These are phyloP conservation scores for Pantelozetes paolii DNA, from an alignment of 2,888 invertebrate genomes.

Conservation along the genomic window DNA sequence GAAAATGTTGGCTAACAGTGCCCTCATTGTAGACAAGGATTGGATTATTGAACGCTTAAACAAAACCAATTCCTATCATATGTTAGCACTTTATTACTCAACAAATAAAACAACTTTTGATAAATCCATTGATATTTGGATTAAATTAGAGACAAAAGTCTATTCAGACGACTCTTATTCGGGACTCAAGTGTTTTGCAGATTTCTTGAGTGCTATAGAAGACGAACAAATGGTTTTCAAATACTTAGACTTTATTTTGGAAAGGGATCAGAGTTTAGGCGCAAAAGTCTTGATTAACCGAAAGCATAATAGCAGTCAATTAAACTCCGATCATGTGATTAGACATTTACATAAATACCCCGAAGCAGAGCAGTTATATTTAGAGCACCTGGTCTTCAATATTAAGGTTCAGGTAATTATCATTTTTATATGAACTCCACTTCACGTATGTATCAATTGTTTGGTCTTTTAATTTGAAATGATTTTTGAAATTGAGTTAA, in stretches of 20 bases:
- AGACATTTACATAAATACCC: slow-evolving; percentile 55
- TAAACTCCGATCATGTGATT: slow-evolving; percentile 53
- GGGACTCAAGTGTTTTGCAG: slow-evolving; percentile 54
- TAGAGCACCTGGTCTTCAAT: slow-evolving; percentile 55
- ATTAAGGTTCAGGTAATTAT: slow-evolving; percentile 49
- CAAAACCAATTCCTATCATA: slow-evolving; percentile 52
- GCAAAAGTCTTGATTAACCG: slow-evolving; percentile 50
- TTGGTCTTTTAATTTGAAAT: too few relatives aligned
- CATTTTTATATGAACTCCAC: slow-evolving; percentile 43
- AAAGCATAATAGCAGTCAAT: slow-evolving; percentile 36
- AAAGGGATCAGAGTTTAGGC: slow-evolving; percentile 53
- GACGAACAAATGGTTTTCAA: slow-evolving; percentile 55
- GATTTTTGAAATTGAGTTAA: too few relatives aligned
- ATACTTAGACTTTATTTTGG: slow-evolving; percentile 54
- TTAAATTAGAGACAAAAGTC: slow-evolving; percentile 49
- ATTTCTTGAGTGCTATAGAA: slow-evolving; percentile 53
- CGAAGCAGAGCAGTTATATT: slow-evolving; percentile 53
- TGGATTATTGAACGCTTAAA: slow-evolving; percentile 55
- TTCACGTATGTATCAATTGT: too few relatives aligned
- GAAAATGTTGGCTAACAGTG: slow-evolving; percentile 49
- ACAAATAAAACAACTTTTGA: slow-evolving; percentile 49
- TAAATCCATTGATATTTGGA: slow-evolving; percentile 22
- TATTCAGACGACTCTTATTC: slow-evolving; percentile 53
- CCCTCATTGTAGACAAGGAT: slow-evolving; percentile 51
- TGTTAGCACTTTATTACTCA: slow-evolving; percentile 53